These are phyloP conservation scores for Epiblema foenella DNA, from an alignment of 2,888 invertebrate genomes.

Conservation along the genomic window DNA sequence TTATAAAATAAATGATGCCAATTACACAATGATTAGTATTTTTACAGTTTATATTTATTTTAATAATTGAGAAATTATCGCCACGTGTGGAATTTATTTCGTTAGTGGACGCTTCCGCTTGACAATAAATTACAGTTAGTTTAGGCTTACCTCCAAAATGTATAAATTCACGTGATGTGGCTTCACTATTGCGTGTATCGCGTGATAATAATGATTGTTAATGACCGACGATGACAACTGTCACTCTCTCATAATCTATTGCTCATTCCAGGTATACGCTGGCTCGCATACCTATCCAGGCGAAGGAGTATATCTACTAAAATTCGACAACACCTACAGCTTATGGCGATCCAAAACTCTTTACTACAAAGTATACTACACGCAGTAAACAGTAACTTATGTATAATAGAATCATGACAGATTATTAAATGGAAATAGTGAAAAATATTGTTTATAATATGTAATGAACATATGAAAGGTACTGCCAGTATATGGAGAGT, in stretches of 20 bases:
- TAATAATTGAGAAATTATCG: too few relatives aligned
- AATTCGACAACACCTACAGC: constrained; percentile 99
- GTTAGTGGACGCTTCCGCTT: too few relatives aligned
- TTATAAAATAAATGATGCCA: too few relatives aligned
- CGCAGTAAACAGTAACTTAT: constrained; percentile 81
- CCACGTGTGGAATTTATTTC: too few relatives aligned
- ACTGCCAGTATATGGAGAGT: constrained; percentile 51
- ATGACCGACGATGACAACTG: too few relatives aligned
- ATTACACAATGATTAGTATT: too few relatives aligned
- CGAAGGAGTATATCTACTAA: constrained; percentile 97
- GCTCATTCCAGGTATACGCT: constrained; percentile 91
- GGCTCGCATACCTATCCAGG: constrained; percentile 99
- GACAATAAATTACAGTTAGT: too few relatives aligned
- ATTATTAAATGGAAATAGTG: constrained; percentile 46
- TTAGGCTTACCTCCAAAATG: too few relatives aligned
- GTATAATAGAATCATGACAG: constrained; percentile 60
- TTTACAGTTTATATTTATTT: too few relatives aligned
- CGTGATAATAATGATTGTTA: too few relatives aligned
- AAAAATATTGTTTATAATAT: constrained; percentile 47
- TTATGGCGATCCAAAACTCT: constrained; percentile 99
- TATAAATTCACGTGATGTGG: too few relatives aligned
- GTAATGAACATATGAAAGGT: constrained; percentile 44
- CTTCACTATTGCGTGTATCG: too few relatives aligned
- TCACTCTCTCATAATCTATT: background rate
- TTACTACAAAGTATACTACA: constrained; percentile 99